A percentile compares a stretch with the other conserved stretches of the same genome.
phyloP scores from a whole-genome alignment of 1,140 invertebrate species.

The Neoseiulus cucumeris region DNA sequence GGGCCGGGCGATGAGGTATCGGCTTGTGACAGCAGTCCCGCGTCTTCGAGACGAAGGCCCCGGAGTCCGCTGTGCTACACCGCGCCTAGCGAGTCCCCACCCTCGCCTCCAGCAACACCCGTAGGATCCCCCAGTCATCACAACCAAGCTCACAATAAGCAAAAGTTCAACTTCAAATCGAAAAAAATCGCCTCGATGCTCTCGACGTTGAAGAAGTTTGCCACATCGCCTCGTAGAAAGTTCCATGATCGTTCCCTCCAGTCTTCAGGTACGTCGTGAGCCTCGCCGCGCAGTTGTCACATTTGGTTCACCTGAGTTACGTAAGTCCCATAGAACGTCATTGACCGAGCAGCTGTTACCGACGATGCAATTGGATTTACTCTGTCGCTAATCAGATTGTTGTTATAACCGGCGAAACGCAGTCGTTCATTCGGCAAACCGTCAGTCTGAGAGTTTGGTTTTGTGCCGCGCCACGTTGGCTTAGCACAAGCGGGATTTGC shows the following conservation, averaged over 20 bases:
- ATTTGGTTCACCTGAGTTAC: no score
- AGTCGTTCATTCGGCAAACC: no score
- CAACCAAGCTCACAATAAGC: background rate
- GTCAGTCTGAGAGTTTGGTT: no score
- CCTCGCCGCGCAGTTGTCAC: no score
- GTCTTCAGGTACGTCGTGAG: background rate
- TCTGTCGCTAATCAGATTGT: no score
- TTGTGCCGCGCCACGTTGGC: no score
- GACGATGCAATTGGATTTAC: no score
- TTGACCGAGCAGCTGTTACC: no score
- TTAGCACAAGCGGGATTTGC: no score
- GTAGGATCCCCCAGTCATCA: background rate
- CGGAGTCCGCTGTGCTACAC: constrained; percentile 8
- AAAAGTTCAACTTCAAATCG: constrained; percentile 11
- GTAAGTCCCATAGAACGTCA: no score
- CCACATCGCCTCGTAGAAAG: background rate
- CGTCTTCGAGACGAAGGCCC: background rate
- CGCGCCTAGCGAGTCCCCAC: background rate
- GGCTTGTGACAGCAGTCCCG: constrained; percentile 2
- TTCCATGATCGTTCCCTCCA: background rate
- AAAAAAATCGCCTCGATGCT: constrained; percentile 8
- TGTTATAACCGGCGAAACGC: no score
- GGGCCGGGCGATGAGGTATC: background rate
- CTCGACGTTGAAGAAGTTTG: background rate
- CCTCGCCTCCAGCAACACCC: background rate